A percentile compares a stretch with the other conserved stretches of the same genome.
Evolutionary conservation across 2,113 vertebrate species (phyloP).

Genomic region (Neotoma lepida): DNA sequence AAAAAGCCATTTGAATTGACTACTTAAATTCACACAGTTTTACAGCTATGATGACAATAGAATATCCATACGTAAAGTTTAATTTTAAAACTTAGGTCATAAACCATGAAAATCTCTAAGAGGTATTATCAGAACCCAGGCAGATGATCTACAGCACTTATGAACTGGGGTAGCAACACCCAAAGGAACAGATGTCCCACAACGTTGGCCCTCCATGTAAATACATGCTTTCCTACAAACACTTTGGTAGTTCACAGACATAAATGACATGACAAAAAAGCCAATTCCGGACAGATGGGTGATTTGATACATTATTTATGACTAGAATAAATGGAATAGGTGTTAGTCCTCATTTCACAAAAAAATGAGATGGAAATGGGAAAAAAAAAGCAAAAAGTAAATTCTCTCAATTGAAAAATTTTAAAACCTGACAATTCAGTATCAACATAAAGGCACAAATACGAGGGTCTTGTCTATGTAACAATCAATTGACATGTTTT

Average conservation of each 20-base stretch:
- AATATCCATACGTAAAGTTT: conserved; percentile 34
- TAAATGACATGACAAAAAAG: conserved; percentile 47
- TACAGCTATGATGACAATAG: not conserved
- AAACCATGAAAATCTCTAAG: conserved; percentile 40
- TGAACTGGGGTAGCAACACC: conserved; percentile 1
- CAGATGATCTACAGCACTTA: not conserved
- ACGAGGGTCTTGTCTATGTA: not conserved
- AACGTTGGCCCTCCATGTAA: conserved; percentile 36
- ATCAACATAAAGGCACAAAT: conserved; percentile 23
- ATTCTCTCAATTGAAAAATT: conserved; percentile 49
- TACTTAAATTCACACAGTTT: conserved; percentile 46
- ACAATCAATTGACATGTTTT: conserved; percentile 21
- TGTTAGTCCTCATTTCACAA: conserved; percentile 49
- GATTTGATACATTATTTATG: conserved; percentile 7
- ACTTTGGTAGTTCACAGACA: conserved; percentile 13
- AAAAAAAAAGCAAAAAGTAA: conserved; percentile 9
- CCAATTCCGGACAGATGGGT: conserved; percentile 38
- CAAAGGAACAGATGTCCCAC: not conserved
- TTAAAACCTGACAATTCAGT: conserved; percentile 59
- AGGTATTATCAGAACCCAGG: conserved; percentile 8
- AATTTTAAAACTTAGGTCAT: conserved; percentile 12
- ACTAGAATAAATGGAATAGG: conserved; percentile 43
- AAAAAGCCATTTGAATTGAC: conserved; percentile 32
- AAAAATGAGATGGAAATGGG: conserved; percentile 45
- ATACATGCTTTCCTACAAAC: conserved; percentile 1